These are phyloP conservation scores for Drosophila mulleri DNA, from an alignment of 2,888 invertebrate genomes.

Conservation along the genomic window DNA sequence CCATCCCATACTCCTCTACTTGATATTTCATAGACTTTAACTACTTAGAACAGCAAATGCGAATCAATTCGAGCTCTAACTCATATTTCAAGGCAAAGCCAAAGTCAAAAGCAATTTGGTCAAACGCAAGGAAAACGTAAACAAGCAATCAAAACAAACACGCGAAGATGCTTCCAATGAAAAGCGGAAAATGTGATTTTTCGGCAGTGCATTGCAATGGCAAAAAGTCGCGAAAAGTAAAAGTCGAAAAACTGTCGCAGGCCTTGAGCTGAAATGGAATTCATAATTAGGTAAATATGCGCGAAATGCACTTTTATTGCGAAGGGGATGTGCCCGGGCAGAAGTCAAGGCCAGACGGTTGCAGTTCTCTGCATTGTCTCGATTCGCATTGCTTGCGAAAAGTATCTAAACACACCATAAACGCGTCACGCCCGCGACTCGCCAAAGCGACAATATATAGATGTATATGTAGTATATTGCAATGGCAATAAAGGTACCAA, in stretches of 20 bases:
- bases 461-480: background rate
- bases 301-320: conserved; percentile 40
- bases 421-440: conserved; percentile 75
- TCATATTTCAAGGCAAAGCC: conserved; percentile 50
- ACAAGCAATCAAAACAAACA: conserved; percentile 20
- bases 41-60: background rate
- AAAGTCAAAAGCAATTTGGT: conserved; percentile 40
- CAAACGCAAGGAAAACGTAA: conserved; percentile 16
- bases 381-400: conserved; percentile 78
- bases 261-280: conserved; percentile 43
- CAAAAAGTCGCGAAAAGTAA: conserved; percentile 52
- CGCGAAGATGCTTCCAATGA: conserved; percentile 36
- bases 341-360: conserved; percentile 74
- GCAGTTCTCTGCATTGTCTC: conserved; percentile 64
- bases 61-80: background rate
- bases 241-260: conserved; percentile 61
- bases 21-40: background rate
- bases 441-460: background rate
- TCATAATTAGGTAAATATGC: conserved; percentile 65
- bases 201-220: background rate
- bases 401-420: conserved; percentile 80
- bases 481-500: conserved; percentile 41
- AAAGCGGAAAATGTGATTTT: conserved; percentile 43
- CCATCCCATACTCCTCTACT: background rate
- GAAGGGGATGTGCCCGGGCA: conserved; percentile 51